A percentile compares a stretch with the other conserved stretches of the same genome.
Evolutionary conservation across 1,140 invertebrate species (phyloP).

Genomic region (Samia ricini): DNA sequence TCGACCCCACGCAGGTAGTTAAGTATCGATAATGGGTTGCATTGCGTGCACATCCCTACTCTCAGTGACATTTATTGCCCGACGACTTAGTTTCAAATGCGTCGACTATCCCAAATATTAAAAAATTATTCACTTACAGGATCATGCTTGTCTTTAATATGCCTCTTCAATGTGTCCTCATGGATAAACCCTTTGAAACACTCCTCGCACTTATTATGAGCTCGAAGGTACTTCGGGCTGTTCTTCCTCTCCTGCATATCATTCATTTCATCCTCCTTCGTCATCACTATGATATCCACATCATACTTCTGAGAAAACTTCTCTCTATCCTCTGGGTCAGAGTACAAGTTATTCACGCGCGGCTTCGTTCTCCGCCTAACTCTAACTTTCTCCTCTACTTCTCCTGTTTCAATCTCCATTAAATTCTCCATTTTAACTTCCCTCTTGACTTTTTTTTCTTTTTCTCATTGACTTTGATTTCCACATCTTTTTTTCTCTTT

Average conservation of each 20-base stretch:
- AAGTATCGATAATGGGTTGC: too few relatives aligned
- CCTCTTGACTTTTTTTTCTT: background rate
- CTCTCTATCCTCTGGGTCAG: constrained; percentile 5
- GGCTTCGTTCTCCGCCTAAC: background rate
- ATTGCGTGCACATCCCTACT: too few relatives aligned
- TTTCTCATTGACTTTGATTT: background rate
- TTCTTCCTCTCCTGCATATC: constrained; percentile 5
- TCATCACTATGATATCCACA: constrained; percentile 10
- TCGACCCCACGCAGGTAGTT: too few relatives aligned
- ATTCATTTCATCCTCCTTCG: constrained; percentile 1
- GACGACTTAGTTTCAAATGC: too few relatives aligned
- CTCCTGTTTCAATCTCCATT: background rate
- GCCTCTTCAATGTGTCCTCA: constrained; percentile 6
- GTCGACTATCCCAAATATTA: too few relatives aligned
- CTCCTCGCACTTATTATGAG: constrained; percentile 5
- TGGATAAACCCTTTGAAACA: constrained; percentile 9
- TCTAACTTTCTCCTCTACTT: constrained; percentile 1
- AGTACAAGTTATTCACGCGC: constrained; percentile 5
- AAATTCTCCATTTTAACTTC: background rate
- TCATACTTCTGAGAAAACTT: constrained; percentile 9
- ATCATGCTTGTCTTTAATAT: constrained; percentile 7
- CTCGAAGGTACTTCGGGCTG: constrained; percentile 1
- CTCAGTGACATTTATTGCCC: too few relatives aligned
- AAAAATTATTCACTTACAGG: constrained; percentile 4
- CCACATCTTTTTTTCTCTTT: constrained; percentile 1